These are phyloP conservation scores for Polydrusus tereticollis DNA, from an alignment of 2,888 invertebrate species.

Conservation along the genomic window DNA sequence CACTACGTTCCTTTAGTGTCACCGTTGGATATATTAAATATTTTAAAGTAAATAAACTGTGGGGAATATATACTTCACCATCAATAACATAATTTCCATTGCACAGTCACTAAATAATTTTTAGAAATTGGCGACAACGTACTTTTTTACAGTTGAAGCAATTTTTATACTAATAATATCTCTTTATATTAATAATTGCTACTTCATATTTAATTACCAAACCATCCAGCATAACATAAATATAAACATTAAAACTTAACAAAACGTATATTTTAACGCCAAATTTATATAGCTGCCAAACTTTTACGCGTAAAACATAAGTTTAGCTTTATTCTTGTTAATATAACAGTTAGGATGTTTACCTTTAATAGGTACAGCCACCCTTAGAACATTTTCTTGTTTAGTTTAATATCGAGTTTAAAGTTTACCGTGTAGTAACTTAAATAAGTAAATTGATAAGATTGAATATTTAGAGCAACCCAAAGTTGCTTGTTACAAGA, in stretches of 20 bases:
- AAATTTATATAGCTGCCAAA: background rate
- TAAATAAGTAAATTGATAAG: background rate
- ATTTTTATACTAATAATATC: background rate
- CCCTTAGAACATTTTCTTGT: background rate
- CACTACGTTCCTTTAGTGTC: no score
- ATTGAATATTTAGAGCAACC: background rate
- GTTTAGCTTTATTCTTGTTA: slow-evolving; percentile 1
- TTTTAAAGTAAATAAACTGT: no score
- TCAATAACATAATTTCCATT: no score
- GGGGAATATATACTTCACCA: no score
- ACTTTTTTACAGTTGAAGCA: no score
- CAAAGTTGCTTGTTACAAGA: no score
- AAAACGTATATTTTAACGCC: background rate
- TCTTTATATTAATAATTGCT: background rate
- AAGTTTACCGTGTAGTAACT: background rate
- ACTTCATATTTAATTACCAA: background rate
- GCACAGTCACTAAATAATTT: no score
- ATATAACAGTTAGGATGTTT: slow-evolving; percentile 5
- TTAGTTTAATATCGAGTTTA: background rate
- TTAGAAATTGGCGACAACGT: no score
- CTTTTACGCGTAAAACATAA: background rate
- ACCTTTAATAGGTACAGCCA: background rate
- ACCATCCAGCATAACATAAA: background rate
- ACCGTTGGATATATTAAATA: no score
- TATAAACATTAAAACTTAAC: slow-evolving; percentile 7